Conservation (phyloP, 1,140 invertebrate genomes). For the Arion vulgaris region DNA sequence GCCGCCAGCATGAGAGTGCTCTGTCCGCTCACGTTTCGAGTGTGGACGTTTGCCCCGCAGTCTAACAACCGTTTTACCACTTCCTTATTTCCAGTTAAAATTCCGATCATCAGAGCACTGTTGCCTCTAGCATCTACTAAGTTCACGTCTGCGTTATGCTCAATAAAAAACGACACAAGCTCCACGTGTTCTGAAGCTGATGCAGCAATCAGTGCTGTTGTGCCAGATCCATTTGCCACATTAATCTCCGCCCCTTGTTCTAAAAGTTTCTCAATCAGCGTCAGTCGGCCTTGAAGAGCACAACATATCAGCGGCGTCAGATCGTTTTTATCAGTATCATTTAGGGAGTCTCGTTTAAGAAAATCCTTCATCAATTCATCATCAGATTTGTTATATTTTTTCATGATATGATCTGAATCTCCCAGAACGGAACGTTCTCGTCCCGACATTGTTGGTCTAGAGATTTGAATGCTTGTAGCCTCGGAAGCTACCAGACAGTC, state of each 20-base stretch:
- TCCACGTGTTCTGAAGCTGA: constrained; percentile 91
- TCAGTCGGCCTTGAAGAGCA: constrained; percentile 14
- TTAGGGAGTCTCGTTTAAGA: not conserved
- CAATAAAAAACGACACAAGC: constrained; percentile 82
- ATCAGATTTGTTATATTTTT: constrained; percentile 14
- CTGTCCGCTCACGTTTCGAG: constrained; percentile 22
- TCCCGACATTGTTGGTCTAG: not conserved
- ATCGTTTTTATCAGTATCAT: constrained; percentile 12
- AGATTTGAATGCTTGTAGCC: not conserved
- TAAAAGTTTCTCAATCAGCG: constrained; percentile 66
- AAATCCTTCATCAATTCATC: constrained; percentile 17
- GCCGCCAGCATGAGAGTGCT: constrained; percentile 32
- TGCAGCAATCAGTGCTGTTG: constrained; percentile 91
- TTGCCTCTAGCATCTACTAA: constrained; percentile 7
- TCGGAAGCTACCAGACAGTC: not conserved
- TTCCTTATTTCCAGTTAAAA: constrained; percentile 14
- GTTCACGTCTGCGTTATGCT: constrained; percentile 73
- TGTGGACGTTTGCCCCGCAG: constrained; percentile 22
- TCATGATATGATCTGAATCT: constrained; percentile 3
- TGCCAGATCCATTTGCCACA: constrained; percentile 86
- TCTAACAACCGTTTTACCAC: constrained; percentile 30
- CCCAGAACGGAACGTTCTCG: constrained; percentile 18
- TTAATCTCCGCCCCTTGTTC: constrained; percentile 85
- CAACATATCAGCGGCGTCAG: constrained; percentile 18
- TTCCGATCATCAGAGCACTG: constrained; percentile 28